Evolutionary conservation across 2,113 vertebrate genomes (phyloP).

Genomic region (Agapornis roseicollis): DNA sequence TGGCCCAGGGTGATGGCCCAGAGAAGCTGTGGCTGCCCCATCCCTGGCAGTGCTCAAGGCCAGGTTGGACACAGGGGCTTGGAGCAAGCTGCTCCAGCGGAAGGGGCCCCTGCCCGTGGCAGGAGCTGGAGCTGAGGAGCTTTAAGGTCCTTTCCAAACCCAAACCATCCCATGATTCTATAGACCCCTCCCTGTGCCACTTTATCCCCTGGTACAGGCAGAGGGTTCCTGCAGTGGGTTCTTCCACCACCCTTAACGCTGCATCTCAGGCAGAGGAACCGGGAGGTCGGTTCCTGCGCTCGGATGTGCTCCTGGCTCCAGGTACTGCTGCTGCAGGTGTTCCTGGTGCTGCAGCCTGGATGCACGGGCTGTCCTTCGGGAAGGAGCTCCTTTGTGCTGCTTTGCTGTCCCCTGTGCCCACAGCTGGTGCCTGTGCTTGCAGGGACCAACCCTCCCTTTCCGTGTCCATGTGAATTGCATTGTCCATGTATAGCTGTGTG

Average conservation of each 20-base stretch:
- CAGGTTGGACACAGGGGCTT: too few relatives aligned
- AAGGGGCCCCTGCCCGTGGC: not conserved
- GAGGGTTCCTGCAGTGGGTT: not conserved
- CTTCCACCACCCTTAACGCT: too few relatives aligned
- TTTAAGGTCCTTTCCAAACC: not conserved
- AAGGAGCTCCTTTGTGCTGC: not conserved
- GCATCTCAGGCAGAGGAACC: not conserved
- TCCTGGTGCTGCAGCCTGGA: accelerated
- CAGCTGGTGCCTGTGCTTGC: not conserved
- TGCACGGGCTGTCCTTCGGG: not conserved
- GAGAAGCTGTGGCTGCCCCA: too few relatives aligned
- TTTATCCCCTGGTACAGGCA: not conserved
- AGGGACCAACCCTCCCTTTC: not conserved
- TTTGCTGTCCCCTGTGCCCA: not conserved
- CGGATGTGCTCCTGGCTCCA: not conserved
- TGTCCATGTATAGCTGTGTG: too few relatives aligned
- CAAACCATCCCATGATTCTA: not conserved
- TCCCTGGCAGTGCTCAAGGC: too few relatives aligned
- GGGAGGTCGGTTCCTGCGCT: not conserved
- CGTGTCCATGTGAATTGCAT: accelerated
- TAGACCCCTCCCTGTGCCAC: not conserved
- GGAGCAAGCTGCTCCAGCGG: not conserved
- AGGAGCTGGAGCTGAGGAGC: not conserved
- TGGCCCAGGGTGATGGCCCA: too few relatives aligned
- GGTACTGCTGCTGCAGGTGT: not conserved